Percentiles rank a stretch among this genome's conserved stretches.
Conservation (phyloP, 1,140 invertebrate genomes). For the Pseudomyrmex dendroicus region DNA sequence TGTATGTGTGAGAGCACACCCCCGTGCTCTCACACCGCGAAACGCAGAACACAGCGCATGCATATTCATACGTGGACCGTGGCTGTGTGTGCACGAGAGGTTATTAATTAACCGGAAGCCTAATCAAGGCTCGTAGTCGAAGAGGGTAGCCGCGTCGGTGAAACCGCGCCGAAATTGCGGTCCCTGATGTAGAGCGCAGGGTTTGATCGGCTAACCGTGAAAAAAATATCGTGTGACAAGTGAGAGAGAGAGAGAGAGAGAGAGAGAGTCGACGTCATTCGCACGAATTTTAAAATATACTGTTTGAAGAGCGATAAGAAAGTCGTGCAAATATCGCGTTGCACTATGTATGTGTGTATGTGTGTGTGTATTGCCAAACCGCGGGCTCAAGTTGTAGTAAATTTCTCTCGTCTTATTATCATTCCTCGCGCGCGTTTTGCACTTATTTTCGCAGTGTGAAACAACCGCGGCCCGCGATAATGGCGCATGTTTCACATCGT, state of each 20-base stretch:
- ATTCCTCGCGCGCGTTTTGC: no score
- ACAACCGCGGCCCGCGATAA: background rate
- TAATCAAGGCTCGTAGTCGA: constrained; percentile 84
- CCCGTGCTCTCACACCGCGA: constrained; percentile 76
- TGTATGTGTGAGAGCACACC: constrained; percentile 57
- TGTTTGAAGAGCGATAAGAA: background rate
- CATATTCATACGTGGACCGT: constrained; percentile 83
- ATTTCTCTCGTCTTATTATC: no score
- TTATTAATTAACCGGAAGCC: constrained; percentile 86
- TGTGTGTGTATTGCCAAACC: no score
- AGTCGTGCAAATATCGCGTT: no score
- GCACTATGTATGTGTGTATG: no score
- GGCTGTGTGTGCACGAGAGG: constrained; percentile 83
- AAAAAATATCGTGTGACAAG: constrained; percentile 54
- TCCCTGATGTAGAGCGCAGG: constrained; percentile 66
- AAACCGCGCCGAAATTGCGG: constrained; percentile 74
- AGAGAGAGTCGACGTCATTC: no score
- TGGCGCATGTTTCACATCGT: constrained; percentile 40
- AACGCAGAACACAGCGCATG: constrained; percentile 82
- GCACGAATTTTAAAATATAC: background rate
- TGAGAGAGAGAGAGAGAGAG: background rate
- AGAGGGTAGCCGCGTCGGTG: constrained; percentile 73
- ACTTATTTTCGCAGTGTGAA: constrained; percentile 16
- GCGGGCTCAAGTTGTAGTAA: no score
- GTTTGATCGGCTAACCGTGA: constrained; percentile 66